Percentiles rank a stretch among this genome's conserved stretches.
phyloP scores from a whole-genome alignment of 2,113 vertebrate genomes.

The Perccottus glenii region DNA sequence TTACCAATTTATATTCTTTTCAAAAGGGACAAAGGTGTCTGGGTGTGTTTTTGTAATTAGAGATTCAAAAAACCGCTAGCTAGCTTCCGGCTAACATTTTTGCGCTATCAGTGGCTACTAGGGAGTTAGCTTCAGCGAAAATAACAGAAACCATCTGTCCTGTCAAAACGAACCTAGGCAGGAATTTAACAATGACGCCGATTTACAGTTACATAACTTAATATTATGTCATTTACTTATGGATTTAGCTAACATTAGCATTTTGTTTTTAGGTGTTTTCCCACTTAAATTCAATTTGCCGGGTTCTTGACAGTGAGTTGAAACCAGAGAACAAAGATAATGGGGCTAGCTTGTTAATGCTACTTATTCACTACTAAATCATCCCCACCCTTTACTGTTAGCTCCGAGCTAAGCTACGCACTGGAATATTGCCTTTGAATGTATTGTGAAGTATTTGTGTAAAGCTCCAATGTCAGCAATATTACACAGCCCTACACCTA shows the following conservation, averaged over 20 bases:
- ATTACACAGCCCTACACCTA: neutral
- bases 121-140: conserved; percentile 53
- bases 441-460: neutral
- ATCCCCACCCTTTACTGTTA: neutral
- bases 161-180: conserved; percentile 42
- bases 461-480: conserved; percentile 21
- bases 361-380: neutral
- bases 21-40: neutral
- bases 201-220: neutral
- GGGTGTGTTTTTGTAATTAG: conserved; percentile 1
- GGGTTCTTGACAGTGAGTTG: conserved; percentile 47
- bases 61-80: conserved; percentile 31
- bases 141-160: conserved; percentile 66
- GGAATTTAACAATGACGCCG: neutral
- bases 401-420: neutral
- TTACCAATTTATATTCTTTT: conserved; percentile 1
- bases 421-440: neutral
- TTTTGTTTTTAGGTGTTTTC: neutral
- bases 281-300: conserved; percentile 22
- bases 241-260: neutral
- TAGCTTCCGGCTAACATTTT: conserved; percentile 31
- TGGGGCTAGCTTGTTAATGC: conserved; percentile 43
- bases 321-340: conserved; percentile 74
- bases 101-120: conserved; percentile 42
- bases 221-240: neutral